Percentiles rank a stretch among this genome's conserved stretches.
Evolutionary conservation across 2,888 invertebrate species (phyloP).

Genomic region (Ochropleura plecta): DNA sequence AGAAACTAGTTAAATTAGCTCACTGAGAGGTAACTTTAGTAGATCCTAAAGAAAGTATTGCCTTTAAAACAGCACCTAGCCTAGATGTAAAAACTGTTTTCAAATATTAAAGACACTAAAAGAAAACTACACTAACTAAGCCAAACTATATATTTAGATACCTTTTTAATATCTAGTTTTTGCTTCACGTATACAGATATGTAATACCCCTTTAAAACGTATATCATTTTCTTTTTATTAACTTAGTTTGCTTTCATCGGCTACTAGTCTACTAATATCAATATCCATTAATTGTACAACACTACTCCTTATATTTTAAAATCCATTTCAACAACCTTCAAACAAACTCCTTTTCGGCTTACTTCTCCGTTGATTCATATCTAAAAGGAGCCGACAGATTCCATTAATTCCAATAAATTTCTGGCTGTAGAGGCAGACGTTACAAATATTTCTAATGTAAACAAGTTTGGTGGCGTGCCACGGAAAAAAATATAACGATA

Average conservation of each 20-base stretch:
- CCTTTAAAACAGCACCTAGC: not conserved
- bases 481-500: slow-evolving; percentile 64
- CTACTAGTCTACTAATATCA: slow-evolving; percentile 13
- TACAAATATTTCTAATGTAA: slow-evolving; percentile 68
- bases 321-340: slow-evolving; percentile 4
- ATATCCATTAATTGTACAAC: not conserved
- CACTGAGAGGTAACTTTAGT: not conserved
- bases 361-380: slow-evolving; percentile 42
- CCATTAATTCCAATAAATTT: slow-evolving; percentile 56
- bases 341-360: slow-evolving; percentile 11
- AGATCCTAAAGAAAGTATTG: not conserved
- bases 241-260: not conserved
- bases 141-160: too few species aligned
- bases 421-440: slow-evolving; percentile 45
- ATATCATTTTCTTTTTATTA: not conserved
- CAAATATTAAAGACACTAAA: too few species aligned
- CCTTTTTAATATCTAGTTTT: too few species aligned
- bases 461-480: slow-evolving; percentile 53
- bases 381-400: slow-evolving; percentile 53
- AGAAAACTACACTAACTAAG: too few species aligned
- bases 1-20: too few species aligned
- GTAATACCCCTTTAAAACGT: too few species aligned
- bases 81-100: not conserved
- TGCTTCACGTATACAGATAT: too few species aligned
- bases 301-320: slow-evolving; percentile 13